A percentile compares a stretch with the other conserved stretches of the same genome.
Conservation (phyloP, 2,888 invertebrate genomes). For the Plutella xylostella region DNA sequence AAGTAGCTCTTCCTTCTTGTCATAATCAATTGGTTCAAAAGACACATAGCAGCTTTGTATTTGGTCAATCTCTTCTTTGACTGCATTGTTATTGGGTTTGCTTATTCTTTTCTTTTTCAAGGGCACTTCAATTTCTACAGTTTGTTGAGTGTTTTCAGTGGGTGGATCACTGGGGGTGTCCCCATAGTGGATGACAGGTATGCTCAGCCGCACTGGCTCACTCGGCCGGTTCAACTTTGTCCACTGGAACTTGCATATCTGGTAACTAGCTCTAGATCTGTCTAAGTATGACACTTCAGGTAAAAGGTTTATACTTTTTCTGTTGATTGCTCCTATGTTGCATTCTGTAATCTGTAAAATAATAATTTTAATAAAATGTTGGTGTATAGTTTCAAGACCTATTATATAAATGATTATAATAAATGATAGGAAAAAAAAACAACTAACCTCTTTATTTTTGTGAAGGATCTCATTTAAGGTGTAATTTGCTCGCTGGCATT, state of each 20-base stretch:
- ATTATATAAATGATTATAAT: background rate
- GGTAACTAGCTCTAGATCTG: constrained; percentile 30
- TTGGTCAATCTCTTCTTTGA: constrained; percentile 18
- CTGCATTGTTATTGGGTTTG: constrained; percentile 13
- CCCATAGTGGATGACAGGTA: constrained; percentile 34
- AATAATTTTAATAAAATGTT: background rate
- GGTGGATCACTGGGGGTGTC: too few relatives aligned
- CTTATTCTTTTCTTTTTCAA: constrained; percentile 9
- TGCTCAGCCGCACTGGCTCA: constrained; percentile 20
- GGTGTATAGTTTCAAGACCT: background rate
- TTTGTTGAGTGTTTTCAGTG: too few relatives aligned
- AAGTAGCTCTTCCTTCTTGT: background rate
- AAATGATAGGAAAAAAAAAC: background rate
- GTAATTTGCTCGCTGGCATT: constrained; percentile 49
- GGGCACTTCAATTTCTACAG: constrained; percentile 25
- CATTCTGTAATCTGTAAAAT: constrained; percentile 38
- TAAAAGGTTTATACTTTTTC: constrained; percentile 27
- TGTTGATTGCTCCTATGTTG: constrained; percentile 32
- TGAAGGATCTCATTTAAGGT: constrained; percentile 38
- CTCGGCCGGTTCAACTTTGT: constrained; percentile 29
- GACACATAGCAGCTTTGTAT: background rate
- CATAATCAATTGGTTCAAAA: background rate
- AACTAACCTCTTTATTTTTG: constrained; percentile 39
- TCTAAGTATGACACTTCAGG: constrained; percentile 36
- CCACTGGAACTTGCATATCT: constrained; percentile 40